Percentiles rank a stretch among this genome's conserved stretches.
Evolutionary conservation across 2,797 vertebrate genomes (phyloP).

Genomic region (Alca torda): DNA sequence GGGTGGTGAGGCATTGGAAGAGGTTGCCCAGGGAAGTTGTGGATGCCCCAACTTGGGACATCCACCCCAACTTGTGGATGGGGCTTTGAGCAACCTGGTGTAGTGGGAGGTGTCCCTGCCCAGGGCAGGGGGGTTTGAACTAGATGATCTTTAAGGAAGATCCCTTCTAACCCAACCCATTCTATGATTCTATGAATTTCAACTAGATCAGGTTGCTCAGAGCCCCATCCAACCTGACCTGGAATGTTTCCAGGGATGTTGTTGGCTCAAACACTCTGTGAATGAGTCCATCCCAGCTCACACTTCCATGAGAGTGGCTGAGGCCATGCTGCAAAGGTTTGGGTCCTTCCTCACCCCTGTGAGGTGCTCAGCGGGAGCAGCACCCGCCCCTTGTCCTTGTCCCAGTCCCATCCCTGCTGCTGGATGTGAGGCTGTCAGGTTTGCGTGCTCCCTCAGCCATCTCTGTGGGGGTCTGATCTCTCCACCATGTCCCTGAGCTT

Average conservation of each 20-base stretch:
- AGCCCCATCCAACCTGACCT: not conserved
- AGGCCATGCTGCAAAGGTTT: not conserved
- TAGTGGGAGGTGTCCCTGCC: too few relatives aligned
- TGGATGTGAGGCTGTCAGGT: not conserved
- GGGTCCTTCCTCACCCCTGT: not conserved
- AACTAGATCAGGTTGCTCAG: not conserved
- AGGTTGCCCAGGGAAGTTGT: too few relatives aligned
- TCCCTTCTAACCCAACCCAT: too few relatives aligned
- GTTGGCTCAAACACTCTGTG: not conserved
- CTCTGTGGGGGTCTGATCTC: rapidly evolving
- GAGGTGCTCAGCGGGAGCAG: not conserved
- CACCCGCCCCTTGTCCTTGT: not conserved
- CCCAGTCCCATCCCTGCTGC: rapidly evolving
- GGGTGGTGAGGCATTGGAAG: too few relatives aligned
- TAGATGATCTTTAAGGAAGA: too few relatives aligned
- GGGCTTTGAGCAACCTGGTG: too few relatives aligned
- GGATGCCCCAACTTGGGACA: too few relatives aligned
- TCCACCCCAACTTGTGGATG: too few relatives aligned
- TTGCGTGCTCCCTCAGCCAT: not conserved
- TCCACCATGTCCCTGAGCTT: not conserved
- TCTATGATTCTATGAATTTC: not conserved
- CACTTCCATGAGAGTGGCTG: not conserved
- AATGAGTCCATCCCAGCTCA: not conserved
- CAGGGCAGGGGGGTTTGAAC: too few relatives aligned
- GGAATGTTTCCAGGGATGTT: not conserved